phyloP scores from a whole-genome alignment of 2,797 vertebrate species.

The Enteromius anoplus region DNA sequence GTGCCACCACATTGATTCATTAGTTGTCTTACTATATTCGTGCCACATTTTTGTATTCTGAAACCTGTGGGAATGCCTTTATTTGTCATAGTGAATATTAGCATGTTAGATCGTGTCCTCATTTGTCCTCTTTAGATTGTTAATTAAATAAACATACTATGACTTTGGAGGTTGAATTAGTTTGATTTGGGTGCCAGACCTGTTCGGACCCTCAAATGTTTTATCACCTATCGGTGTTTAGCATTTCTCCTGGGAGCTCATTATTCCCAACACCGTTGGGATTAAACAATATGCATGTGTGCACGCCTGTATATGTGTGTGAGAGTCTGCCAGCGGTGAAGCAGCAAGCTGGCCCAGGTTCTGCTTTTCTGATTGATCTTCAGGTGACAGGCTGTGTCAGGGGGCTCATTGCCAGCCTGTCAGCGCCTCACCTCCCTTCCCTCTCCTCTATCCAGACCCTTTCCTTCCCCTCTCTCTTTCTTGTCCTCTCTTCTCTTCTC shows the following conservation, averaged over 20 bases:
- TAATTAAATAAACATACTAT: neutral
- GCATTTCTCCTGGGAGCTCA: conserved; percentile 67
- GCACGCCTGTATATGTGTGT: conserved; percentile 20
- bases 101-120: neutral
- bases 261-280: conserved; percentile 61
- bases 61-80: neutral
- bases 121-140: neutral
- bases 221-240: conserved; percentile 50
- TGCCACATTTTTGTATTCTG: neutral
- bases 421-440: conserved; percentile 59
- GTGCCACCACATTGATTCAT: neutral
- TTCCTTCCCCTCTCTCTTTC: conserved; percentile 50
- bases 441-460: conserved; percentile 51
- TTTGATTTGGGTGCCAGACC: conserved; percentile 47
- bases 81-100: neutral
- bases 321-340: conserved; percentile 49
- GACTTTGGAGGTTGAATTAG: neutral
- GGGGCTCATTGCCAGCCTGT: conserved; percentile 66
- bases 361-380: conserved; percentile 71
- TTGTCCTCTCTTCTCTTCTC: conserved; percentile 46
- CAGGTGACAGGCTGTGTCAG: conserved; percentile 74
- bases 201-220: conserved; percentile 38
- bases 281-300: conserved; percentile 34
- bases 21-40: neutral
- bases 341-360: conserved; percentile 58